phyloP scores from a whole-genome alignment of 2,797 vertebrate genomes.

The Harpagifer antarcticus region DNA sequence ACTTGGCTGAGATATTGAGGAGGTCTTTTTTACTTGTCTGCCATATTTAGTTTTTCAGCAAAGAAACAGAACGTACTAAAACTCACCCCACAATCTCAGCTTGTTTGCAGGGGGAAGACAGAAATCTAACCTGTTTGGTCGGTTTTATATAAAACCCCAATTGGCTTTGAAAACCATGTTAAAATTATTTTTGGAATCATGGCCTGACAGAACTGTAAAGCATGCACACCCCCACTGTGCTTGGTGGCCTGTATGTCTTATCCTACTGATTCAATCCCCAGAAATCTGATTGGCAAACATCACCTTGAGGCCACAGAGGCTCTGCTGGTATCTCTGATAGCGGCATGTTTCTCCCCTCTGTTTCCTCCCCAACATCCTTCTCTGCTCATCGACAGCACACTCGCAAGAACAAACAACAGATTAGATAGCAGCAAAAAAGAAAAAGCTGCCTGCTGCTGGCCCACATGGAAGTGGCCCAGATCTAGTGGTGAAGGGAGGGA shows the following conservation, averaged over 20 bases:
- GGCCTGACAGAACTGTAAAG: slow-evolving; percentile 27
- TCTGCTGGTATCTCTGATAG: slow-evolving; percentile 68
- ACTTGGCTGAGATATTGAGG: slow-evolving; percentile 68
- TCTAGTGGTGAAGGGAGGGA: slow-evolving; percentile 75
- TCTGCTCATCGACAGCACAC: slow-evolving; percentile 73
- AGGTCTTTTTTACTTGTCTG: slow-evolving; percentile 48
- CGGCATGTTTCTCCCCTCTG: slow-evolving; percentile 57
- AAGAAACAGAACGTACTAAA: slow-evolving; percentile 44
- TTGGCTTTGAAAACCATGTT: slow-evolving; percentile 6
- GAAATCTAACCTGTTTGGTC: slow-evolving; percentile 24
- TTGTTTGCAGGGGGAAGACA: slow-evolving; percentile 45
- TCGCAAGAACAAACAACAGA: slow-evolving; percentile 78
- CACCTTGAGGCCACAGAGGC: slow-evolving; percentile 63
- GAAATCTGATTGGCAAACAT: slow-evolving; percentile 69
- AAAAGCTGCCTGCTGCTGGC: slow-evolving; percentile 72
- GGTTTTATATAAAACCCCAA: slow-evolving; percentile 27
- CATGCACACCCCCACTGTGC: slow-evolving; percentile 18
- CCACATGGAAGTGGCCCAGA: slow-evolving; percentile 82
- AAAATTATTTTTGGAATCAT: slow-evolving; percentile 31
- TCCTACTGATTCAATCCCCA: slow-evolving; percentile 50
- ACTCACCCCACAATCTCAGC: slow-evolving; percentile 45
- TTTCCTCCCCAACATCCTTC: slow-evolving; percentile 65
- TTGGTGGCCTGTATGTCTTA: slow-evolving; percentile 41
- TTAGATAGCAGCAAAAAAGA: slow-evolving; percentile 67
- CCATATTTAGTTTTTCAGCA: slow-evolving; percentile 60